Evolutionary conservation across 2,888 invertebrate species (phyloP).

Genomic region (Chloroclystis v-ata): DNA sequence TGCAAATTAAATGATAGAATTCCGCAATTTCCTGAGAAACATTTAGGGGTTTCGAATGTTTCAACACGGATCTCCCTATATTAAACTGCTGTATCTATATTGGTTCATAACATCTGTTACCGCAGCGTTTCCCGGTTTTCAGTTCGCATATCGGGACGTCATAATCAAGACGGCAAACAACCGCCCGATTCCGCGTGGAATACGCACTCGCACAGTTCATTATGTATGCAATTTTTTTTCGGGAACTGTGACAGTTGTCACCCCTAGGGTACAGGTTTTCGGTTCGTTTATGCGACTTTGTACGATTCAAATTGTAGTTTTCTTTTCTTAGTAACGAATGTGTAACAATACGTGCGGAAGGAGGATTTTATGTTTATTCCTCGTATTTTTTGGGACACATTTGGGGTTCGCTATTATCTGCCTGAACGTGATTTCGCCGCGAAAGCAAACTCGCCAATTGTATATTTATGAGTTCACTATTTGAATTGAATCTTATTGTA

Average conservation of each 20-base stretch:
- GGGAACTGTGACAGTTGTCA: constrained; percentile 49
- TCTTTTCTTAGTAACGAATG: constrained; percentile 66
- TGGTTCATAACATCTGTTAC: not conserved
- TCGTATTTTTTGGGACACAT: constrained; percentile 58
- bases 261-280: constrained; percentile 57
- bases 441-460: constrained; percentile 68
- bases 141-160: constrained; percentile 10
- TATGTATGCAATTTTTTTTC: constrained; percentile 45
- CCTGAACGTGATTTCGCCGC: constrained; percentile 64
- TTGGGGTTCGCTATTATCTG: constrained; percentile 46
- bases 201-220: constrained; percentile 33
- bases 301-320: constrained; percentile 68
- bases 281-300: constrained; percentile 71
- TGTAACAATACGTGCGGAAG: constrained; percentile 72
- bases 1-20: constrained; percentile 34
- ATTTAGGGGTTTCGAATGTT: constrained; percentile 2
- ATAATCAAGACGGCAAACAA: constrained; percentile 16
- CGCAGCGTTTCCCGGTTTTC: not conserved
- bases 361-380: constrained; percentile 45
- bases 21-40: constrained; percentile 11
- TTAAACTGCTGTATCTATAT: not conserved
- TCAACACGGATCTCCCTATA: not conserved
- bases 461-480: constrained; percentile 75
- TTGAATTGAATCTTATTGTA: constrained; percentile 40
- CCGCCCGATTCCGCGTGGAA: constrained; percentile 26